Evolutionary conservation across 2,888 invertebrate species (phyloP).

Genomic region (Hypselothyrea guttata): DNA sequence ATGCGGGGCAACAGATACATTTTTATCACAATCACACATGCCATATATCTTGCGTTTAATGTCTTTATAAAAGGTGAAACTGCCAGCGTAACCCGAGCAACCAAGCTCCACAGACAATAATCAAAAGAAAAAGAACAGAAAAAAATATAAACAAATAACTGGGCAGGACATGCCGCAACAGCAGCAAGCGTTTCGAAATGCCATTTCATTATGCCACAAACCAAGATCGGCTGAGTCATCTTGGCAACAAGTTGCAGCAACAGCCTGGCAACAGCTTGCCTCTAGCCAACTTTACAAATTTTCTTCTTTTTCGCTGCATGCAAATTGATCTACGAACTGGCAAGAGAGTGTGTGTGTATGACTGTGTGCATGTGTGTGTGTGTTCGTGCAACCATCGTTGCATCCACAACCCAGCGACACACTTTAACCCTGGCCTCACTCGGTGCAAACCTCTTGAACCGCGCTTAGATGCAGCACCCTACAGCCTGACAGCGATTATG

Average conservation of each 20-base stretch:
- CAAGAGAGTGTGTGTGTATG: not conserved
- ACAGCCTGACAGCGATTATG: no score
- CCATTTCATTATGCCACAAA: conserved; percentile 69
- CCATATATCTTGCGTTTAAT: conserved; percentile 74
- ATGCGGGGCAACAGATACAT: conserved; percentile 68
- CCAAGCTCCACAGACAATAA: conserved; percentile 52
- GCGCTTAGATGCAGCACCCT: not conserved
- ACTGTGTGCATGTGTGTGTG: conserved; percentile 7
- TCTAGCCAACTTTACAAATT: conserved; percentile 8
- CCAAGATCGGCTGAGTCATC: conserved; percentile 61
- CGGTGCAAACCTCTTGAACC: conserved; percentile 7
- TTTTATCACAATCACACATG: conserved; percentile 71
- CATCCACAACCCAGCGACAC: conserved; percentile 38
- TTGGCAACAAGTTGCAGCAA: conserved; percentile 31
- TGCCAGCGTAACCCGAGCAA: conserved; percentile 34
- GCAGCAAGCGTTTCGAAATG: conserved; percentile 72
- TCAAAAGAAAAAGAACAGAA: conserved; percentile 32
- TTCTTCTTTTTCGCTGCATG: conserved; percentile 37
- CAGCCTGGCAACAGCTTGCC: conserved; percentile 64
- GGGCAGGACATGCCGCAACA: conserved; percentile 34
- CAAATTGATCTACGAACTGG: conserved; percentile 53
- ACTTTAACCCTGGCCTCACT: conserved; percentile 35
- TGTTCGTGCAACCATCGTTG: conserved; percentile 11
- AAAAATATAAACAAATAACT: conserved; percentile 10
- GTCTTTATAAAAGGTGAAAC: conserved; percentile 76